These are phyloP conservation scores for Drosophila guanche DNA, from an alignment of 1,140 invertebrate genomes.

Conservation along the genomic window DNA sequence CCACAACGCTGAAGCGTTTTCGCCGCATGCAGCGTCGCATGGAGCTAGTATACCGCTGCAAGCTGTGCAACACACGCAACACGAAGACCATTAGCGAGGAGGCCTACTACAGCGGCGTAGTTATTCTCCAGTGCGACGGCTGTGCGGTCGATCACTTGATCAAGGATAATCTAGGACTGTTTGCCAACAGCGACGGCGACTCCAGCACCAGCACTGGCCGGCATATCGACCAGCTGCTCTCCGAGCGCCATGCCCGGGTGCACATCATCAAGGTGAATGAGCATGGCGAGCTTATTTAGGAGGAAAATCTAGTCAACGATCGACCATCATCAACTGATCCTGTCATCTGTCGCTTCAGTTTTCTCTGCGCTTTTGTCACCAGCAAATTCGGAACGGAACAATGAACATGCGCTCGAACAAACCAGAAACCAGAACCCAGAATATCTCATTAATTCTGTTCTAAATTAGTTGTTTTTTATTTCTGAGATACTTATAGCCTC, in stretches of 20 bases:
- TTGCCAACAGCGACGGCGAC: slow-evolving; percentile 87
- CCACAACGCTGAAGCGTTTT: slow-evolving; percentile 70
- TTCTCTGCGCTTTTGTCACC: not conserved
- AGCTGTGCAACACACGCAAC: slow-evolving; percentile 91
- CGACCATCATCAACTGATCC: slow-evolving; percentile 13
- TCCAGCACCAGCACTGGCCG: slow-evolving; percentile 86
- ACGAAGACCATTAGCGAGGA: slow-evolving; percentile 91
- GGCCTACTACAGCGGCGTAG: slow-evolving; percentile 93
- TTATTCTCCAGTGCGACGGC: slow-evolving; percentile 93
- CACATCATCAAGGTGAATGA: slow-evolving; percentile 82
- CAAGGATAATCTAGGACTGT: slow-evolving; percentile 96
- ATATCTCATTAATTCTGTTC: not conserved
- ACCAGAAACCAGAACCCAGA: not conserved
- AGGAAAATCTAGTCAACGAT: slow-evolving; percentile 47
- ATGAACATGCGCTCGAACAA: not conserved
- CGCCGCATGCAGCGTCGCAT: slow-evolving; percentile 86
- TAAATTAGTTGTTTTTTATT: not conserved
- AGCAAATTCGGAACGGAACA: not conserved
- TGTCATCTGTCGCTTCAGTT: slow-evolving; percentile 4
- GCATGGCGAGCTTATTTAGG: slow-evolving; percentile 77
- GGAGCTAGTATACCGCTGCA: slow-evolving; percentile 92
- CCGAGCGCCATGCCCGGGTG: slow-evolving; percentile 88
- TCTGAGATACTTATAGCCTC: not conserved
- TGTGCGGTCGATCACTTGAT: slow-evolving; percentile 95
- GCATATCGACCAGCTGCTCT: slow-evolving; percentile 93